A percentile compares a stretch with the other conserved stretches of the same genome.
Evolutionary conservation across 2,888 invertebrate species (phyloP).

Genomic region (Drosophila birchii): DNA sequence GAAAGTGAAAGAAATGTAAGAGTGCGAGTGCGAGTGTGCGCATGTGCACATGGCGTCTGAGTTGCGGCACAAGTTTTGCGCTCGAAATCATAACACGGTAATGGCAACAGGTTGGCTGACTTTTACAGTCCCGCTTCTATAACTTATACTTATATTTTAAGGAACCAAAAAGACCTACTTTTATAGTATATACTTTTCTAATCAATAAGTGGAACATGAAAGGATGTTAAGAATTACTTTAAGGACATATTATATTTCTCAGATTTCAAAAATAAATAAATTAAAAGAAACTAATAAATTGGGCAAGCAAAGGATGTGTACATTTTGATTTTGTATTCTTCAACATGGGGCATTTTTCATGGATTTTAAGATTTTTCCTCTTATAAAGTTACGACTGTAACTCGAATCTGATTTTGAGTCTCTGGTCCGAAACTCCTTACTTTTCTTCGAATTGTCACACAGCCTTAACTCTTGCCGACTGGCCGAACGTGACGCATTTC

Average conservation of each 20-base stretch:
- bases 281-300: too few relatives aligned
- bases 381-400: constrained; percentile 10
- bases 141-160: constrained; percentile 5
- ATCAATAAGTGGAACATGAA: background rate
- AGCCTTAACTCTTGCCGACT: constrained; percentile 27
- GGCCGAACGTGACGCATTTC: constrained; percentile 55
- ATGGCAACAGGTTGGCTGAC: constrained; percentile 58
- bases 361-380: background rate
- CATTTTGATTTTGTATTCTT: background rate
- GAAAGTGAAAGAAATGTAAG: constrained; percentile 69
- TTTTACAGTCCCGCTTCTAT: constrained; percentile 31
- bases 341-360: background rate
- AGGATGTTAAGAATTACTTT: too few relatives aligned
- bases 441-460: constrained; percentile 61
- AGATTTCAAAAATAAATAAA: too few relatives aligned
- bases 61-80: constrained; percentile 55
- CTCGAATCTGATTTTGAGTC: constrained; percentile 1
- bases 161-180: background rate
- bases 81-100: constrained; percentile 48
- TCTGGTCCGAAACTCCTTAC: constrained; percentile 16
- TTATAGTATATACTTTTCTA: background rate
- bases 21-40: constrained; percentile 10
- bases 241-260: too few relatives aligned
- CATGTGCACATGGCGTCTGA: constrained; percentile 40
- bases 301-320: background rate